Percentiles rank a stretch among this genome's conserved stretches.
Evolutionary conservation across 2,888 invertebrate genomes (phyloP).

Genomic region (Caenorhabditis imperialis): DNA sequence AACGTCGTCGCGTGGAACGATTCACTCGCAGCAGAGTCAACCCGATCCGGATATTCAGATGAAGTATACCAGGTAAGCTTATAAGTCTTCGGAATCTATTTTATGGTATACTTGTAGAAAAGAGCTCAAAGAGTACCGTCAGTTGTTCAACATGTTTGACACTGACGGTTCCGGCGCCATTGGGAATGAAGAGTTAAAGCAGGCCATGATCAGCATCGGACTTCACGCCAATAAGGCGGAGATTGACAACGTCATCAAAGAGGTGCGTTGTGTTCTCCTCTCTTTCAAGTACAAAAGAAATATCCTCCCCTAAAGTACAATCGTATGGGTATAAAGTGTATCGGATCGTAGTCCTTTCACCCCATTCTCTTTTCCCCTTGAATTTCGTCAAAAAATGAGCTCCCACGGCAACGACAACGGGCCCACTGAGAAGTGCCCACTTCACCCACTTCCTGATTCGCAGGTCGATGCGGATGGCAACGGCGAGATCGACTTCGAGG

Average conservation of each 20-base stretch:
- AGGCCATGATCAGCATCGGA: constrained; percentile 77
- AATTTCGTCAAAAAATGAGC: no score
- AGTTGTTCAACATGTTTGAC: constrained; percentile 78
- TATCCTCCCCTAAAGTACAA: no score
- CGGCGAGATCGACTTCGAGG: constrained; percentile 78
- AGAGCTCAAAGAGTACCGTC: constrained; percentile 75
- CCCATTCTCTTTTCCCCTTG: no score
- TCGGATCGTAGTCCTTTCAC: no score
- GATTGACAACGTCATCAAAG: constrained; percentile 76
- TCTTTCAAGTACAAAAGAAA: no score
- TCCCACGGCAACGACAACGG: neutral
- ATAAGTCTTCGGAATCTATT: neutral
- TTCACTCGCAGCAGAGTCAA: constrained; percentile 54
- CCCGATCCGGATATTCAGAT: constrained; percentile 64
- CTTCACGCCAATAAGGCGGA: constrained; percentile 74
- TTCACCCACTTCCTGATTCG: constrained; percentile 1
- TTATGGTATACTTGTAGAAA: constrained; percentile 65
- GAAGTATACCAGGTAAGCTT: constrained; percentile 59
- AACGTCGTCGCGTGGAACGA: constrained; percentile 62
- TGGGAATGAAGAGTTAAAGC: constrained; percentile 77
- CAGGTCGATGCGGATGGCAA: constrained; percentile 78
- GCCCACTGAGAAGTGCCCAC: neutral
- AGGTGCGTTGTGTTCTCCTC: no score
- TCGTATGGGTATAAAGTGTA: no score
- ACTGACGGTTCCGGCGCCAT: constrained; percentile 78